Evolutionary conservation across 2,797 vertebrate genomes (phyloP), one percentile per base, ranked within the genome.

Genomic region (Pseudomugil gertrudae): DNA sequence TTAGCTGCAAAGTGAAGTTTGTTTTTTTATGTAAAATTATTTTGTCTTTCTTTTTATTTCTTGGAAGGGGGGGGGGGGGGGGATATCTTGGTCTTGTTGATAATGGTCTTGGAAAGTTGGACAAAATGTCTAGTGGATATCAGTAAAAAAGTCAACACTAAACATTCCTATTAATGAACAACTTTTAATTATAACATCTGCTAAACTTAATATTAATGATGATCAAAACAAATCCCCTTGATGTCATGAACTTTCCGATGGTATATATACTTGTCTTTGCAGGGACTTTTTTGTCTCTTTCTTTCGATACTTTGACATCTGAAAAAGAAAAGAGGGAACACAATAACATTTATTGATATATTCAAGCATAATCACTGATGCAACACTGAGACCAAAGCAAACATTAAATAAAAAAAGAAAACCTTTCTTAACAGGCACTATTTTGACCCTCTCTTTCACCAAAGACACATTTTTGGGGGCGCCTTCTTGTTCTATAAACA

Each of bases 361-460:
- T 26, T 35, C 43, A 48, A 32, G 19, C 38, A 32, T 38, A 40
- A 19, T 11, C 13, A 30, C n/a, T 19, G n/a, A 21, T 11, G 29
- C 2, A 29, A 40, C 0, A 52, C 0, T n/a, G 6, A 57, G 27
- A 69, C 1, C 1, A 30, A n/a, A 26, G 24, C n/a, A 50, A 55
- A 63, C 1, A 53, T 11, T 0, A 60, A 52, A 26, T 9, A 1
- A 33, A 62, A 48, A 5, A 24, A 53, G 36, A 23, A 19, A 57
- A 90, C 89, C 83, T 76, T 73, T 89, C 72, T 84, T 87, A 63
- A 88, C 66, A 1, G 69, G 81, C 24, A 87, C 84, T 54, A 81
- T 64, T 79, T 82, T 88, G 45, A 85, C 72, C 58, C 66, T 81
- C 27, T 79, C 69, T 65, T 81, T 86, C 9, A 72, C 78, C 27